Base-by-base conservation (phyloP, 2,888 invertebrate genomes). In the Philopedon plagiatum region DNA sequence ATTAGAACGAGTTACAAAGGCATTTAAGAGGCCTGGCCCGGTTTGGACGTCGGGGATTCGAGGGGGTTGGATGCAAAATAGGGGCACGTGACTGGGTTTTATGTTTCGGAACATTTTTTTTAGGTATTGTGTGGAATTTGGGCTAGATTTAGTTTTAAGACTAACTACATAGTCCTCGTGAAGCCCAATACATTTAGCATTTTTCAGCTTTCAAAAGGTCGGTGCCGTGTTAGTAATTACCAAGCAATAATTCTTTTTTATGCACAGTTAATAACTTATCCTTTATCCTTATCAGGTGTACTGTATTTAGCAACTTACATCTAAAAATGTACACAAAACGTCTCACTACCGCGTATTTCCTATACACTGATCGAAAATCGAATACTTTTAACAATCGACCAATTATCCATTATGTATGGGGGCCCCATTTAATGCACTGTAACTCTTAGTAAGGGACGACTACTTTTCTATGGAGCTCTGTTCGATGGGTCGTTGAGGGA, bases 1-100 rank as follows among this genome's bases (percentile, higher is more conserved):
- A 71, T 71, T 58, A 49, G 49, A 71, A 71, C 34, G 32, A 61
- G 71, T 41, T 69, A 41, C 60, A 68, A 18, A 56, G 65, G 58
- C 66, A 29, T 49, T 58, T 58, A 64, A 64, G 70, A 41, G 64
- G 58, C 56, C 41, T 2, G 58, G 13, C 44, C 15, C 26, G 29
- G 44, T 57, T 57, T 41, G n/a, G n/a, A n/a, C 13, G 64, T 26
- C 26, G 18, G 29, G 15, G 41, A 69, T 62, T 62, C 44, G 18
- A 62, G 69, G 62, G 68, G 68, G 49, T 51, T 56, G 57, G 57
- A 56, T 41, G 58, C 18, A 57, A 65, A 65, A 44, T 56, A 32
- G n/a, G 19, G 29, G n/a, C 65, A 44, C 56, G 56, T 56, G 57
- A 66, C 41, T 5, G 4, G n/a, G 18, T 66, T 65, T 65, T 5